Conservation (phyloP, 2,113 vertebrate species). For the Donacobius atricapilla region DNA sequence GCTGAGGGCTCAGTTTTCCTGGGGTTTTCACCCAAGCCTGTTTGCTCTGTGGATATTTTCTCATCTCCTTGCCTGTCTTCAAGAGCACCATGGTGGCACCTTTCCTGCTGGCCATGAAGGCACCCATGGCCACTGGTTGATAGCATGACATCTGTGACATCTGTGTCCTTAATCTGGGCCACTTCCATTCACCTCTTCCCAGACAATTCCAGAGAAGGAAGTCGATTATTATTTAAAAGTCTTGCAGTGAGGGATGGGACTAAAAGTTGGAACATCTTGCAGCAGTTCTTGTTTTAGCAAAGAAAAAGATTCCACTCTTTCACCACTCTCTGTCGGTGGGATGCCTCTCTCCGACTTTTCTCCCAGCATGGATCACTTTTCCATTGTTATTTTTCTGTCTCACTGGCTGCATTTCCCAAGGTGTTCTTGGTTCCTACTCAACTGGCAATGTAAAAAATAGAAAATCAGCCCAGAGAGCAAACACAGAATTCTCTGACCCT, state of each 20-base stretch:
- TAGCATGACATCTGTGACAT: constrained; percentile 8
- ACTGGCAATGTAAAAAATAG: neutral
- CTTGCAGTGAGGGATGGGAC: neutral
- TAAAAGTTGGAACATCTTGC: constrained; percentile 23
- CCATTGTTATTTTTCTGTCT: neutral
- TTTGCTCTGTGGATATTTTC: neutral
- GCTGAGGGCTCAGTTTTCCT: neutral
- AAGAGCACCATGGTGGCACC: neutral
- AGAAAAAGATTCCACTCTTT: neutral
- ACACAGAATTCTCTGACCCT: neutral
- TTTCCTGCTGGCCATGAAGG: neutral
- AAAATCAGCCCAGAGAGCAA: neutral
- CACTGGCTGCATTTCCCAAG: constrained; percentile 10
- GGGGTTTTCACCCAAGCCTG: neutral
- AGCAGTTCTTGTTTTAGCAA: neutral
- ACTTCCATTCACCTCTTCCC: constrained; percentile 40
- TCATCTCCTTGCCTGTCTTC: neutral
- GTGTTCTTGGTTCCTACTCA: constrained; percentile 2
- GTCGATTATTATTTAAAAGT: neutral
- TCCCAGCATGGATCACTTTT: neutral
- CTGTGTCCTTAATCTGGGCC: constrained; percentile 41
- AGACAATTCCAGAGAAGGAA: neutral
- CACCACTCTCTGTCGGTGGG: neutral
- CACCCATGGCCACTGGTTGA: neutral
- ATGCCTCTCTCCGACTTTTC: neutral